Evolutionary conservation across 2,888 invertebrate genomes (phyloP), one percentile per base, ranked within the genome.

Genomic region (Alentia gelatinosa): DNA sequence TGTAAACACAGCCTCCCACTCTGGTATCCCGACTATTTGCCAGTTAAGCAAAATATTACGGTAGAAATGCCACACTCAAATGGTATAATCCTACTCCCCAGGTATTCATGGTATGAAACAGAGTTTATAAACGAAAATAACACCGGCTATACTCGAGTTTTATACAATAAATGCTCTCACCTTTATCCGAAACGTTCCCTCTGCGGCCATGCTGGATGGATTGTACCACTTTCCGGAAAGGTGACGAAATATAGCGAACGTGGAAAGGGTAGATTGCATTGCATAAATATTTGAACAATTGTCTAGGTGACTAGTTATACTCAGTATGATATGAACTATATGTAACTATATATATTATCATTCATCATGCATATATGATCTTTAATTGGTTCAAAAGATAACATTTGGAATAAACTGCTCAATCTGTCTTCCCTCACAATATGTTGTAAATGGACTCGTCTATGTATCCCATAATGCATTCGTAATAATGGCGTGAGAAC

Each of bases 141-240:
- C n/a, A n/a, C n/a, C n/a, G 26, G 86, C 33, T 47, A n/a, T 47
- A 9, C 7, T 0, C 40, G 40, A 75, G 26, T n/a, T 47, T 40
- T 75, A 33, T 12, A 47, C 30, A 42, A 86, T 30, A 86, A 86
- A 33, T 40, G 35, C 75, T 33, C 89, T 91, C 26, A 50, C 74
- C 90, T 91, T 83, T 26, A 37, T 90, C 23, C 47, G 75, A 42
- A 90, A 75, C 79, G 75, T 90, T 42, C 30, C n/a, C 33, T 90
- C 90, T 23, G 75, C 90, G 23, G 74, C 90, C 90, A 90, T 90
- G 90, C 79, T 90, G 75, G 89, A 37, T 79, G 39, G 79, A 39
- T 39, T 79, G 19, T 79, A 39, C 79, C 79, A 79, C 79, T 79
- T 79, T 86, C 5, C 19, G 86, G 26, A 15, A 15, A 26, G 42